phyloP scores from a whole-genome alignment of 2,888 invertebrate genomes.

The Blera fallax region DNA sequence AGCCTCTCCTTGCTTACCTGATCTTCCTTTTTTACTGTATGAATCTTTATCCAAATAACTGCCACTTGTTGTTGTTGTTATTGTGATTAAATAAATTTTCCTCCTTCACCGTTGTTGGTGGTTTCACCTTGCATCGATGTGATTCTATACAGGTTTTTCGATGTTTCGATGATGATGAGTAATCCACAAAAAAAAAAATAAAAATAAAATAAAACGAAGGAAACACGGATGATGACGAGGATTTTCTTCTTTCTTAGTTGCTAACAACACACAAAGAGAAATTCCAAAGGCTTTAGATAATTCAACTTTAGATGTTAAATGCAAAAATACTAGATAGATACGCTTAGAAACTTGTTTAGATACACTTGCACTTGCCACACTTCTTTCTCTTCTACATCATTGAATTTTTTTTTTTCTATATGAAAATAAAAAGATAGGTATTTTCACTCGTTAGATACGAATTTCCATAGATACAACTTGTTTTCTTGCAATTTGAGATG shows the following conservation, averaged over 20 bases:
- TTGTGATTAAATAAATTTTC: conserved; percentile 1
- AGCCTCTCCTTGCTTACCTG: conserved; percentile 37
- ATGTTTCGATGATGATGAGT: conserved; percentile 52
- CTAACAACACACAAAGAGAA: conserved; percentile 36
- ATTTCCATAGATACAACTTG: conserved; percentile 65
- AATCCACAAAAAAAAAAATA: conserved; percentile 54
- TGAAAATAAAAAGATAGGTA: conserved; percentile 3
- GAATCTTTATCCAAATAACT: conserved; percentile 31
- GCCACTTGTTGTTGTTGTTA: conserved; percentile 18
- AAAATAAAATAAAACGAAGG: too few relatives aligned
- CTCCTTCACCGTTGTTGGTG: conserved; percentile 24
- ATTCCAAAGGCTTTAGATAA: conserved; percentile 40
- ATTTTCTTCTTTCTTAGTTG: conserved; percentile 10
- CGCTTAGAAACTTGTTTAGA: conserved; percentile 76
- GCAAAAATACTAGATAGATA: conserved; percentile 24
- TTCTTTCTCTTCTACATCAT: conserved; percentile 36
- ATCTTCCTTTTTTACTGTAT: not conserved
- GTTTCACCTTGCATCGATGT: conserved; percentile 33
- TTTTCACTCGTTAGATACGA: conserved; percentile 51
- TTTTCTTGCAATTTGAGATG: conserved; percentile 57
- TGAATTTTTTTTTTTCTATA: not conserved
- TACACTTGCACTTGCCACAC: conserved; percentile 73
- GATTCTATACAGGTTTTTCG: conserved; percentile 58
- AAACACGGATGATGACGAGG: conserved; percentile 62
- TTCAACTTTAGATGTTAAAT: conserved; percentile 15